Evolutionary conservation across 1,140 invertebrate genomes (phyloP).

Genomic region (Charaxes varanes): DNA sequence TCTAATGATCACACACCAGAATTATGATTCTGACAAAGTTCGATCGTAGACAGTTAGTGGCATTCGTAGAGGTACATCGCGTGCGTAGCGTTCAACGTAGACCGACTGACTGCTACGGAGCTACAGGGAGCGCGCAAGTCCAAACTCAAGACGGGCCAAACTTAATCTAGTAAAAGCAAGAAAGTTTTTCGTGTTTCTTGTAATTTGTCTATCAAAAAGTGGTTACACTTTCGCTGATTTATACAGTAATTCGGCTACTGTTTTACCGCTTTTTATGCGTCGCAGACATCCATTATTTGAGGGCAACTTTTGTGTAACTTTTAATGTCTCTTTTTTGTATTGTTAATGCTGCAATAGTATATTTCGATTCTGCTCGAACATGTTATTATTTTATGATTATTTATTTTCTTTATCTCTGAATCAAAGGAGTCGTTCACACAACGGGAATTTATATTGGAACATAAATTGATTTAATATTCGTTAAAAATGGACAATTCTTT

Average conservation of each 20-base stretch:
- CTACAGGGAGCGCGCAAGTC: conserved; percentile 41
- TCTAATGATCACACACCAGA: conserved; percentile 21
- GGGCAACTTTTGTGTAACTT: too few species aligned
- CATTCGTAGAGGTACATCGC: conserved; percentile 30
- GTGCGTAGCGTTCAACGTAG: conserved; percentile 37
- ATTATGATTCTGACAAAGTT: conserved; percentile 24
- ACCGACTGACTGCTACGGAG: conserved; percentile 39
- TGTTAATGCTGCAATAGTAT: too few species aligned
- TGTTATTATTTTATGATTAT: neutral
- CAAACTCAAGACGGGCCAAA: conserved; percentile 31
- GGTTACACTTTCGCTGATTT: neutral
- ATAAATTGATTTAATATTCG: too few species aligned
- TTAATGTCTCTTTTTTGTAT: too few species aligned
- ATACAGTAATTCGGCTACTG: too few species aligned
- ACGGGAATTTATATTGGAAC: too few species aligned
- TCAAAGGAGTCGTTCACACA: too few species aligned
- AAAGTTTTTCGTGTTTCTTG: conserved; percentile 28
- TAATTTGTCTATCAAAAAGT: neutral
- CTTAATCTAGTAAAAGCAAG: conserved; percentile 39
- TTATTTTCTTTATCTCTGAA: neutral
- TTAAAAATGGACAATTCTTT: too few species aligned
- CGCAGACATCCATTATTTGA: too few species aligned
- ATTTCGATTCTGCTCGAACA: too few species aligned
- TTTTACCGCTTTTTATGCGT: too few species aligned
- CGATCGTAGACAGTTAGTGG: conserved; percentile 27